These are phyloP conservation scores for Drosophila kambysellisi DNA, from an alignment of 2,888 invertebrate genomes.

Conservation along the genomic window DNA sequence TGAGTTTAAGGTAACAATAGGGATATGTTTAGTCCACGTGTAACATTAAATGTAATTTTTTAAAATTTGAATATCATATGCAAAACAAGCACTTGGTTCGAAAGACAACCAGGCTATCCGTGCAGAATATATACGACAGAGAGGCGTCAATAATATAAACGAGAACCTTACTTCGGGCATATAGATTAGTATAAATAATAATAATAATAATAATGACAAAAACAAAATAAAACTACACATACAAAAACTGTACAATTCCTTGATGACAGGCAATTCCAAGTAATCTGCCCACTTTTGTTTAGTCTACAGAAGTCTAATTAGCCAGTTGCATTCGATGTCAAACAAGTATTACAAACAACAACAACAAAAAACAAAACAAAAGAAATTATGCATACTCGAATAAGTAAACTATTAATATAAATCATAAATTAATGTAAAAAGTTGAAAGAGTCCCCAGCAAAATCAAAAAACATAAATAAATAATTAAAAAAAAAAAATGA, in stretches of 20 bases:
- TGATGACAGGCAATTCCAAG: constrained; percentile 11
- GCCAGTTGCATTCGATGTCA: constrained; percentile 66
- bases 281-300: constrained; percentile 23
- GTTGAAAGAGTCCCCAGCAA: constrained; percentile 45
- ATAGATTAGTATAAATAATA: constrained; percentile 20
- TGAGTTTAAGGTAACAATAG: constrained; percentile 71
- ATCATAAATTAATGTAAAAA: constrained; percentile 69
- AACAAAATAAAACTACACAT: not conserved
- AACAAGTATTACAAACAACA: constrained; percentile 68
- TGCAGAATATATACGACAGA: constrained; percentile 9
- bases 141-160: constrained; percentile 8
- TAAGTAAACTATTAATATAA: constrained; percentile 47
- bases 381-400: constrained; percentile 52
- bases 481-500: constrained; percentile 6
- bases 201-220: not conserved
- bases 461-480: constrained; percentile 3
- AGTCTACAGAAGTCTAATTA: constrained; percentile 52
- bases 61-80: constrained; percentile 26
- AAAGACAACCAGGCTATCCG: not conserved
- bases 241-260: constrained; percentile 17
- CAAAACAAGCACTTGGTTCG: constrained; percentile 6
- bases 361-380: constrained; percentile 38
- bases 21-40: constrained; percentile 71
- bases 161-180: constrained; percentile 11
- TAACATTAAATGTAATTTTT: constrained; percentile 69